Base-by-base conservation (phyloP, 2,888 invertebrate species). In the Allophyes oxyacanthae region DNA sequence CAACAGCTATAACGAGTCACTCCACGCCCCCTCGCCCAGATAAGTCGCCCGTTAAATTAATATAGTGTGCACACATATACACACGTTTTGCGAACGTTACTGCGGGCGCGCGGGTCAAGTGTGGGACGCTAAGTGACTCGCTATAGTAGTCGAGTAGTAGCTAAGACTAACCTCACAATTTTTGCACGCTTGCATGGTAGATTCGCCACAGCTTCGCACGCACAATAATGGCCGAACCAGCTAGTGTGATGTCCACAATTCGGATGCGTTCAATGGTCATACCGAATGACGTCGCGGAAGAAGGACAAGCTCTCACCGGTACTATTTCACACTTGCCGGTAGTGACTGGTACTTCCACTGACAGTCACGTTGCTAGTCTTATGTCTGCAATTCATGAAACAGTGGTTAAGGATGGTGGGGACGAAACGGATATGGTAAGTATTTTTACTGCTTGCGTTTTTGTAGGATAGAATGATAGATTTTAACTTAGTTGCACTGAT, bases 121-220 rank as follows among this genome's bases (percentile, higher is more conserved):
- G 20, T 20, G 20, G 20, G 2, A 20, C 2, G 20, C 20, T 4
- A 20, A 20, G 20, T 20, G 20, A 20, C 20, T 20, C 20, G 2
- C 4, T 20, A 20, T 20, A 20, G 20, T 20, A 3, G 20, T 20
- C 20, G 20, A 4, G 9, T 43, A 41, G 9, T 8, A 34, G 60
- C 54, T 66, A 50, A 10, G 52, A 40, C 26, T 63, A 61, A 65
- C 49, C 14, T 38, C 13, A 5, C 28, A 41, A 55, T 28, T 64
- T 64, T 63, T 66, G 71, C 74, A 72, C 74, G 77, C 79, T 73
- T 79, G 87, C 89, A 88, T 78, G 86, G 41, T 90, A 92, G 92
- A 86, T 90, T 11, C 88, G 84, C 41, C 75, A 81, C 33, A 80
- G 80, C 65, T 84, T 85, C 81, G 75, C 79, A 6, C 82, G 77